A percentile compares a stretch with the other conserved stretches of the same genome.
phyloP scores from a whole-genome alignment of 2,113 vertebrate species.

The Eidolon helvum region DNA sequence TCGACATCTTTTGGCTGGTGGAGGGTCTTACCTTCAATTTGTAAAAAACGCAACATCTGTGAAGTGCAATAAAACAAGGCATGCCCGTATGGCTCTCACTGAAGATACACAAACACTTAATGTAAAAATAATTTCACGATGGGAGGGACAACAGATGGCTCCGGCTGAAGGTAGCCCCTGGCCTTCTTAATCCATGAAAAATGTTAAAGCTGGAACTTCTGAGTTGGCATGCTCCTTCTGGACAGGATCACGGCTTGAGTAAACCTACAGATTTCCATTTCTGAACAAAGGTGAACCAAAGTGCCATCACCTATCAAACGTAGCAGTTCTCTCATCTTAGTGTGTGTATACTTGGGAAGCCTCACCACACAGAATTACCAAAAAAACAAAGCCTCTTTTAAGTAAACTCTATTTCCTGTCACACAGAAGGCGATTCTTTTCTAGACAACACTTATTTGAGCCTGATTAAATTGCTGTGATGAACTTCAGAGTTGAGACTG shows the following conservation, averaged over 20 bases:
- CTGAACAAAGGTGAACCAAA: not conserved
- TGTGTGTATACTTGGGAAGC: not conserved
- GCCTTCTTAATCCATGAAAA: not conserved
- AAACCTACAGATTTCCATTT: not conserved
- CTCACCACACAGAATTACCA: not conserved
- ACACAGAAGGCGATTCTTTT: slow-evolving; percentile 65
- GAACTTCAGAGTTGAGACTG: slow-evolving; percentile 85
- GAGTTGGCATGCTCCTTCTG: not conserved
- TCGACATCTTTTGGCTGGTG: not conserved
- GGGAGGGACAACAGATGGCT: not conserved
- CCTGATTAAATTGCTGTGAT: slow-evolving; percentile 85
- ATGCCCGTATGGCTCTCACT: not conserved
- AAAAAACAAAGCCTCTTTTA: slow-evolving; percentile 56
- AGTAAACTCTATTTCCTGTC: slow-evolving; percentile 74
- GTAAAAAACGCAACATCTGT: not conserved
- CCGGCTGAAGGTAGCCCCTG: not conserved
- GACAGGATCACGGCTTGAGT: not conserved
- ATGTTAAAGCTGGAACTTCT: not conserved
- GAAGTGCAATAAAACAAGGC: not conserved
- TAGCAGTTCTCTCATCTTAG: not conserved
- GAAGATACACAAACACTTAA: not conserved
- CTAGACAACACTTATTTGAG: slow-evolving; percentile 69
- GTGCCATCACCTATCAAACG: not conserved
- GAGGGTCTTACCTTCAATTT: not conserved
- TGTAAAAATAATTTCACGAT: not conserved